Evolutionary conservation across 1,140 invertebrate species (phyloP).

Genomic region (Lamellibrachia luymesi): DNA sequence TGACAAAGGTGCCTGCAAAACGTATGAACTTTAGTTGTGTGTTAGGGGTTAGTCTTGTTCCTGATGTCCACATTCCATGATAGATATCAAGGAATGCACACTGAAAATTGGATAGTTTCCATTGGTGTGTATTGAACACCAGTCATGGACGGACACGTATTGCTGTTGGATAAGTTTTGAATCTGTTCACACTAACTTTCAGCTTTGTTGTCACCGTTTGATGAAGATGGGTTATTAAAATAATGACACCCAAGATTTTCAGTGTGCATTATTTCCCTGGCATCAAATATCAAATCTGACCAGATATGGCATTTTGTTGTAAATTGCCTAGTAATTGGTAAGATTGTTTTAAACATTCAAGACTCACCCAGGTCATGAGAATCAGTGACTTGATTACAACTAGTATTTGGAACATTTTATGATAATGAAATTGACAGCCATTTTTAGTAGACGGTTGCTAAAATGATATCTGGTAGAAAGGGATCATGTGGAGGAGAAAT

Average conservation of each 20-base stretch:
- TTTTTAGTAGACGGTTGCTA: not conserved
- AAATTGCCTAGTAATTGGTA: not conserved
- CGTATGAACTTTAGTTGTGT: not conserved
- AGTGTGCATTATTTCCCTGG: too few species aligned
- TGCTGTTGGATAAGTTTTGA: not conserved
- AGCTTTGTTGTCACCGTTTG: not conserved
- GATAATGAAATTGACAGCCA: not conserved
- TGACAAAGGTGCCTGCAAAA: not conserved
- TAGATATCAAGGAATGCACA: not conserved
- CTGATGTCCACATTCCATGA: not conserved
- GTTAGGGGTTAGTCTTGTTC: not conserved
- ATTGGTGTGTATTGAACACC: not conserved
- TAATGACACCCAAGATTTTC: too few species aligned
- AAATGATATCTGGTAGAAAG: not conserved
- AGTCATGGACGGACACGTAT: not conserved
- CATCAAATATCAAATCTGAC: not conserved
- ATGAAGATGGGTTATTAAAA: too few species aligned
- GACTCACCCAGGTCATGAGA: not conserved
- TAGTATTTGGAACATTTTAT: not conserved
- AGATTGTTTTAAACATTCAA: not conserved
- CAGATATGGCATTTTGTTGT: not conserved
- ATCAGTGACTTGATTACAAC: not conserved
- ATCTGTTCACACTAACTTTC: too few species aligned
- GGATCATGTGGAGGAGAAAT: not conserved
- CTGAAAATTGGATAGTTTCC: not conserved